Base-by-base conservation (phyloP, 2,797 vertebrate genomes). In the Fundulus diaphanus region DNA sequence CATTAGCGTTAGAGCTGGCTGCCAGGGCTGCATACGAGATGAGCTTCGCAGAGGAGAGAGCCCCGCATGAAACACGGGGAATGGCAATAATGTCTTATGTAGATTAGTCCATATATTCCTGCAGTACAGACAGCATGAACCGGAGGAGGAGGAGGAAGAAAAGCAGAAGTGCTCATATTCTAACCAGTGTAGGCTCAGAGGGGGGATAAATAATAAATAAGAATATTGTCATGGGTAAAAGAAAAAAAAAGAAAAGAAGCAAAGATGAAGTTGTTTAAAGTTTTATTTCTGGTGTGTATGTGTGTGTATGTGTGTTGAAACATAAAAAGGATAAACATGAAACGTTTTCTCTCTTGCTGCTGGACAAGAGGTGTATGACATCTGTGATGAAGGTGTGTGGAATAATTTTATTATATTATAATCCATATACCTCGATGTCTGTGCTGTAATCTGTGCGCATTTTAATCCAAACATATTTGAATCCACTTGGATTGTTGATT, bases 361-460 rank as follows among this genome's bases (percentile, higher is more conserved):
- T 94, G 94, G 92, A 94, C 93, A 94, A 95, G 93, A 94, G 94
- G 93, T 94, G 92, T 94, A 92, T 94, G 93, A 95, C 93, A 93
- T 95, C 93, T 94, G 93, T 94, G 93, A 94, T 94, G 93, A 95
- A 95, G 93, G 93, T 95, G 93, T 95, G 93, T 94, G 92, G 89
- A 93, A 94, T 92, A 86, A 94, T 92, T 94, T 94, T 82, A 90
- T 92, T 91, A 82, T 84, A 88, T 91, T 92, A 90, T 89, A 91
- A 88, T 93, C 90, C 90, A 91, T 90, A 89, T 88, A 92, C 91
- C 91, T 92, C 87, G 92, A 91, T 92, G 88, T 92, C 82, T 94
- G 92, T 94, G 92, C 86, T 93, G 88, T 92, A 92, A 90, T 74
- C 70, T 94, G 90, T 93, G 88, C 88, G 90, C 86, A 85, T 88